Conservation (phyloP, 2,113 vertebrate genomes). For the Nesoenas mayeri region DNA sequence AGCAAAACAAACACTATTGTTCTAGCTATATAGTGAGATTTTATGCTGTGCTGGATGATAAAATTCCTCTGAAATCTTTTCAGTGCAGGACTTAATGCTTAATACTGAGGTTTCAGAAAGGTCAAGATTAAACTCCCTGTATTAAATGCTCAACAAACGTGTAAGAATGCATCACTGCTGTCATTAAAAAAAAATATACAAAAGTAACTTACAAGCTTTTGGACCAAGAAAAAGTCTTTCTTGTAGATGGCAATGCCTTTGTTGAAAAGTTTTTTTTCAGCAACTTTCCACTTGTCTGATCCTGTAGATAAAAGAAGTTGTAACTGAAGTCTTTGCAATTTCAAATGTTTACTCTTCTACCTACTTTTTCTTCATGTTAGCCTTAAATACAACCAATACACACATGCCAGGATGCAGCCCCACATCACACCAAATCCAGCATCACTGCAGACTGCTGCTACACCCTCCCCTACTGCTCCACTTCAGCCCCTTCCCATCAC, state of each 20-base stretch:
- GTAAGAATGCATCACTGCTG: neutral
- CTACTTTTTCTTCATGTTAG: neutral
- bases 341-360: neutral
- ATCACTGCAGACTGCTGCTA: neutral
- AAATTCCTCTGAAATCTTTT: neutral
- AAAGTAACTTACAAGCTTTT: slow-evolving; percentile 87
- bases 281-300: slow-evolving; percentile 91
- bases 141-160: neutral
- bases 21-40: neutral
- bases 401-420: neutral
- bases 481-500: neutral
- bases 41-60: neutral
- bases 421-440: neutral
- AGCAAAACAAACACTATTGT: neutral
- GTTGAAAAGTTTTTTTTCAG: slow-evolving; percentile 92
- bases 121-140: neutral
- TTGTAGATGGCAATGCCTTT: slow-evolving; percentile 93
- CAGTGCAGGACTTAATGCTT: neutral
- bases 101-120: neutral
- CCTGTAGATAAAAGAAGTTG: slow-evolving; percentile 71
- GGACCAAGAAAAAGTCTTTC: slow-evolving; percentile 98
- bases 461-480: neutral
- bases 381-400: neutral
- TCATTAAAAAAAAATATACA: neutral
- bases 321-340: neutral